Evolutionary conservation across 2,797 vertebrate genomes (phyloP), one percentile per base, ranked within the genome.

Genomic region (Spizella passerina): DNA sequence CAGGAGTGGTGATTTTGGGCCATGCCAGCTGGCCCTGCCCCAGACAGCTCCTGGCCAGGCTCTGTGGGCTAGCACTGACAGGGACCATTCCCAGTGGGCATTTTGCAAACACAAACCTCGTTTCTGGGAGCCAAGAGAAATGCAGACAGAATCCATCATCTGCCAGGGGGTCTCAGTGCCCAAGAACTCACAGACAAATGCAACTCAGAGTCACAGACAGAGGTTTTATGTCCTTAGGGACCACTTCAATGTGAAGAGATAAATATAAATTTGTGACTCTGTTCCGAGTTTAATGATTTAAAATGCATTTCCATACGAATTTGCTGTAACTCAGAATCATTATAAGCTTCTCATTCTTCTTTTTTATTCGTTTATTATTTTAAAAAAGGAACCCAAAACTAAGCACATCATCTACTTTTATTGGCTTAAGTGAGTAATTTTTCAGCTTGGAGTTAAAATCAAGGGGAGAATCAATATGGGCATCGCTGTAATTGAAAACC

Each of bases 401-500:
- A 97, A 96, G 92, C 86, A 95, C 71, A 96, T 93, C 93, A 91
- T 97, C 95, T 90, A 96, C 83, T 94, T 96, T 97, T 96, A 96
- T 95, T 96, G 96, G 94, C 91, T 96, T 97, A 97, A 97, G 97
- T 97, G 94, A 98, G 96, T 97, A 97, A 98, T 98, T 98, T 98
- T 98, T 98, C 97, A 97, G 97, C 97, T 96, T 90, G 55, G 50
- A 98, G 97, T 97, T 97, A 97, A 97, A 97, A 98, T 98, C 97
- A 97, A 97, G 97, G 83, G 81, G 66, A 96, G 94, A 97, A 98
- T 98, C 98, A 98, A 98, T 98, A 98, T 91, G 90, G 96, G 96
- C 95, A 96, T 97, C 72, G 57, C 96, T 97, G 96, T 98, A 98
- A 98, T 98, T 98, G 98, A 98, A 98, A 98, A 98, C 92, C 98